Conservation (phyloP, 2,888 invertebrate genomes). For the Galerucella nymphaeae region DNA sequence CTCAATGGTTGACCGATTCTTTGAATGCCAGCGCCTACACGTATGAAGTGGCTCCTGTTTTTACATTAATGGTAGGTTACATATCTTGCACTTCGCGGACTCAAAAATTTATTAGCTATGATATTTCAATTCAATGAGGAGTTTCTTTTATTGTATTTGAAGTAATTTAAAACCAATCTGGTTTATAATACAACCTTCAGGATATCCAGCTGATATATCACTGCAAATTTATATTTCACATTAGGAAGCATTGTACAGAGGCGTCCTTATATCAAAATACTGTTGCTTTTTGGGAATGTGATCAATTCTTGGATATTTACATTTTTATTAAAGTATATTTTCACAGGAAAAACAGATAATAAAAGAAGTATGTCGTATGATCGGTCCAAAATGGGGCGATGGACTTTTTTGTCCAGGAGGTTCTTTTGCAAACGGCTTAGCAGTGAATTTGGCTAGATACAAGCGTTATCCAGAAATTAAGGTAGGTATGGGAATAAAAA, state of each 20-base stretch:
- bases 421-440: slow-evolving; percentile 69
- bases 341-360: slow-evolving; percentile 63
- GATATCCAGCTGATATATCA: too few species aligned
- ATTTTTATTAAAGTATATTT: too few species aligned
- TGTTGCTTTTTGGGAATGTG: too few species aligned
- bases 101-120: background rate
- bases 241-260: too few species aligned
- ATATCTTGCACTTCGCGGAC: background rate
- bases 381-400: slow-evolving; percentile 65
- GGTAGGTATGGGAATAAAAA: slow-evolving; percentile 50
- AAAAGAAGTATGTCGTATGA: slow-evolving; percentile 65
- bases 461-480: slow-evolving; percentile 65
- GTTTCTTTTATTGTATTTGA: too few species aligned
- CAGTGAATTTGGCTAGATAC: slow-evolving; percentile 69
- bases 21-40: slow-evolving; percentile 69
- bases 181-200: too few species aligned
- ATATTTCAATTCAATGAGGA: too few species aligned
- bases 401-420: slow-evolving; percentile 71
- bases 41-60: slow-evolving; percentile 70
- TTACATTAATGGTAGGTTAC: slow-evolving; percentile 64
- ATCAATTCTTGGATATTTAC: too few species aligned
- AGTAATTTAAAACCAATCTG: too few species aligned
- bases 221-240: background rate
- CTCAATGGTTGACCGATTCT: slow-evolving; percentile 68
- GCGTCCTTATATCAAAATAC: too few species aligned